phyloP scores from a whole-genome alignment of 2,113 vertebrate genomes.

The Rhinichthys klamathensis region DNA sequence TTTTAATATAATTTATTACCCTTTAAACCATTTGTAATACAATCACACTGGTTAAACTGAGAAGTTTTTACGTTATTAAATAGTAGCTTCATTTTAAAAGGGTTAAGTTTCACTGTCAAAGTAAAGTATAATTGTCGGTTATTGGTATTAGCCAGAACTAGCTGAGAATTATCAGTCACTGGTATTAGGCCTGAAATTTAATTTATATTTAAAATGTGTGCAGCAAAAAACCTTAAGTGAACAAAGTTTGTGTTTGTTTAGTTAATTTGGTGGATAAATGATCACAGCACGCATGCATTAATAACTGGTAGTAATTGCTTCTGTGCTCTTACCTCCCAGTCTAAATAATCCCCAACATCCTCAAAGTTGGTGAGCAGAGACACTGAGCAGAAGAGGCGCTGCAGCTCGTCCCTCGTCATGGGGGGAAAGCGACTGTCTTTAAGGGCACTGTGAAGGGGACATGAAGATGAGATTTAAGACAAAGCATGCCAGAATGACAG shows the following conservation, averaged over 20 bases:
- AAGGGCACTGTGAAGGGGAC: constrained; percentile 91
- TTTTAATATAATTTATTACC: too few species aligned
- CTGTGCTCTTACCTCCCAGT: constrained; percentile 93
- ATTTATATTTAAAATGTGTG: too few species aligned
- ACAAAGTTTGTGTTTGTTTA: background rate
- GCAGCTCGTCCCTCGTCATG: constrained; percentile 99
- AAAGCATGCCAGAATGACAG: background rate
- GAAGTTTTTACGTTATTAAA: too few species aligned
- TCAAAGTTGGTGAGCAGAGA: constrained; percentile 99
- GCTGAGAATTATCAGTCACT: too few species aligned
- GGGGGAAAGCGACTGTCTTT: constrained; percentile 99
- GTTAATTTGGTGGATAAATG: background rate
- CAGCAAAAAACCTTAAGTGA: background rate
- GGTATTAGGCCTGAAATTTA: too few species aligned
- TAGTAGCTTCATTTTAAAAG: too few species aligned
- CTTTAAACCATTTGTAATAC: too few species aligned
- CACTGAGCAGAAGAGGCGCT: constrained; percentile 99
- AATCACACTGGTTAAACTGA: too few species aligned
- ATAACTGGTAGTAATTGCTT: background rate
- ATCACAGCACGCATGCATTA: too few species aligned
- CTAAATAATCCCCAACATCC: constrained; percentile 99
- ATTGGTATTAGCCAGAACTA: too few species aligned
- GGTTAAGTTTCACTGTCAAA: too few species aligned
- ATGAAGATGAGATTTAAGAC: background rate
- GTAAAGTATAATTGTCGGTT: too few species aligned